Evolutionary conservation across 2,113 vertebrate species (phyloP).

Genomic region (Daphoenositta chrysoptera): DNA sequence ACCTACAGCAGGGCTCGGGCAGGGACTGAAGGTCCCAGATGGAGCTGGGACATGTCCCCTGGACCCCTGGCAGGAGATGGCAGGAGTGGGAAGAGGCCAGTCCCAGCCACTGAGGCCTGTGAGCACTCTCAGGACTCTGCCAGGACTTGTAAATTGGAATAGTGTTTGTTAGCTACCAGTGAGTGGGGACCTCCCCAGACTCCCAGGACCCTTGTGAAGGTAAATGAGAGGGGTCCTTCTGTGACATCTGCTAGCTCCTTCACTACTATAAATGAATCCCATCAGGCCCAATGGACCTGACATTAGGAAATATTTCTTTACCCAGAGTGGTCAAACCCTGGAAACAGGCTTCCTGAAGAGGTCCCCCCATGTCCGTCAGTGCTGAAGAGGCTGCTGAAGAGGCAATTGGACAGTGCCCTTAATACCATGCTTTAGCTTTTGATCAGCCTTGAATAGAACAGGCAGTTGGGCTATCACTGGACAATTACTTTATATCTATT

Average conservation of each 20-base stretch:
- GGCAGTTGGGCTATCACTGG: not conserved
- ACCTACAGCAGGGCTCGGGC: not conserved
- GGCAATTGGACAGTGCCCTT: not conserved
- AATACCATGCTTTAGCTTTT: not conserved
- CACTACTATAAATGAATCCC: not conserved
- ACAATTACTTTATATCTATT: not conserved
- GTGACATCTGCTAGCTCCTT: not conserved
- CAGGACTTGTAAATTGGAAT: not conserved
- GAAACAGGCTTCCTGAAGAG: not conserved
- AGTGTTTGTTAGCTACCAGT: not conserved
- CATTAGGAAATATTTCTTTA: not conserved
- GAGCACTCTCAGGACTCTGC: not conserved
- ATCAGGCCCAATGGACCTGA: not conserved
- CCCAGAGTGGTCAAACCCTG: not conserved
- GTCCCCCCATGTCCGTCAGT: not conserved
- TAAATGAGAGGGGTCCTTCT: not conserved
- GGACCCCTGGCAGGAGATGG: not conserved
- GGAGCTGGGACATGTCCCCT: rapidly evolving
- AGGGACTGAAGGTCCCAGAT: not conserved
- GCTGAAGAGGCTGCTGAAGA: not conserved
- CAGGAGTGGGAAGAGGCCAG: not conserved
- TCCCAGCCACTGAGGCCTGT: not conserved
- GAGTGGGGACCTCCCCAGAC: not conserved
- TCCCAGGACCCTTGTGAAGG: not conserved
- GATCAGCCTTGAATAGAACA: not conserved